These are phyloP conservation scores for Rhinichthys klamathensis DNA, from an alignment of 2,113 vertebrate genomes.

Conservation along the genomic window DNA sequence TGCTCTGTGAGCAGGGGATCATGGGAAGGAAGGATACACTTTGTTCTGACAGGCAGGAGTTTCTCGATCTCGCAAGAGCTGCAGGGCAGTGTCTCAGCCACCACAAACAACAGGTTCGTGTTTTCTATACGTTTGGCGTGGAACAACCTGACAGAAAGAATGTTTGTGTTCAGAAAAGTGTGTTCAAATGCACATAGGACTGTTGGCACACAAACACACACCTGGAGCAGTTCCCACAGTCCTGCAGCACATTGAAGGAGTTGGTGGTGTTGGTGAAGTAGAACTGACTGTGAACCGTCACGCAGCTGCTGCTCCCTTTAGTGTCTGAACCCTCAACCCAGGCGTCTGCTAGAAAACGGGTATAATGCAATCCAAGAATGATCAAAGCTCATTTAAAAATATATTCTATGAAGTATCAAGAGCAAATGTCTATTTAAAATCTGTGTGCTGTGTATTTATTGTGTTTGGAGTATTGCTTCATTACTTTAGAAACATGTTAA, in stretches of 20 bases:
- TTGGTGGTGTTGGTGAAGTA: slow-evolving; percentile 93
- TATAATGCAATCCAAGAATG: not conserved
- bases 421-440: not conserved
- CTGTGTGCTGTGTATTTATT: not conserved
- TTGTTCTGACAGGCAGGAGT: slow-evolving; percentile 86
- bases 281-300: slow-evolving; percentile 96
- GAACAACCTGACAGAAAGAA: slow-evolving; percentile 80
- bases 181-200: not conserved
- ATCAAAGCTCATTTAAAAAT: not conserved
- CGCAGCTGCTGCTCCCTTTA: slow-evolving; percentile 90
- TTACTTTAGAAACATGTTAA: not conserved
- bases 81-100: slow-evolving; percentile 94
- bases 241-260: slow-evolving; percentile 93
- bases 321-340: slow-evolving; percentile 83
- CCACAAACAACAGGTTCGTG: slow-evolving; percentile 96
- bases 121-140: slow-evolving; percentile 90
- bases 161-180: not conserved
- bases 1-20: not conserved
- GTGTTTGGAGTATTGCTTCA: not conserved
- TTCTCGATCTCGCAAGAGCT: slow-evolving; percentile 90
- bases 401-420: not conserved
- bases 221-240: slow-evolving; percentile 98
- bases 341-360: slow-evolving; percentile 77
- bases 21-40: slow-evolving; percentile 89
- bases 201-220: slow-evolving; percentile 55